Evolutionary conservation across 2,888 invertebrate species (phyloP).

Genomic region (Oligia fasciuncula): DNA sequence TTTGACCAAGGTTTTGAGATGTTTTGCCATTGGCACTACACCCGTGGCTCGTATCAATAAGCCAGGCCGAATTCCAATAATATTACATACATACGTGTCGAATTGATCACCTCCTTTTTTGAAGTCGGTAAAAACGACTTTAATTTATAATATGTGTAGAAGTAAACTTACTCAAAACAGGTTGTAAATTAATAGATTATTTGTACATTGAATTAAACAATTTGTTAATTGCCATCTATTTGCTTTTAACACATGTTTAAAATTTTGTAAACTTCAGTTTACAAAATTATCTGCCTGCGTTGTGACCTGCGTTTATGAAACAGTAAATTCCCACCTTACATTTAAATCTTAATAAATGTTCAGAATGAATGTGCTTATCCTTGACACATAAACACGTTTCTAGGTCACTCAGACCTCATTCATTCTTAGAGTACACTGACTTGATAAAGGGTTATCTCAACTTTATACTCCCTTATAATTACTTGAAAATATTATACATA

Average conservation of each 20-base stretch:
- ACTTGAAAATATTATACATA: background rate
- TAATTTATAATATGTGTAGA: background rate
- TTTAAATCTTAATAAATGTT: background rate
- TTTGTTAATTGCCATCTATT: background rate
- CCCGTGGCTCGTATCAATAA: too few relatives aligned
- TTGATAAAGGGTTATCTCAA: constrained; percentile 48
- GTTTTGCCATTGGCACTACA: too few relatives aligned
- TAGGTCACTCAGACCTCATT: constrained; percentile 52
- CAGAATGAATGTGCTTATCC: constrained; percentile 9
- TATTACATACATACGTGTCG: too few relatives aligned
- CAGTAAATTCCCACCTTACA: background rate
- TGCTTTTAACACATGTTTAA: background rate
- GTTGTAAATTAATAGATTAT: background rate
- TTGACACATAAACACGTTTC: constrained; percentile 48
- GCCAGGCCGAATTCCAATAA: too few relatives aligned
- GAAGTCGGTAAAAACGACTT: background rate
- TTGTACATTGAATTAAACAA: too few relatives aligned
- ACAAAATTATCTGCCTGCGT: too few relatives aligned
- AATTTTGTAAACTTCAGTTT: background rate
- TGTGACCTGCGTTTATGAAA: background rate
- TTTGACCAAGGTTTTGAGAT: too few relatives aligned
- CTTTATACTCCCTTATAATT: constrained; percentile 13
- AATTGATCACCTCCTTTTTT: too few relatives aligned
- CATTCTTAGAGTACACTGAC: constrained; percentile 37
- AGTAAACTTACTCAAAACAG: background rate